Evolutionary conservation across 2,888 invertebrate species (phyloP), one percentile per base, ranked within the genome.

Genomic region (Patella depressa): DNA sequence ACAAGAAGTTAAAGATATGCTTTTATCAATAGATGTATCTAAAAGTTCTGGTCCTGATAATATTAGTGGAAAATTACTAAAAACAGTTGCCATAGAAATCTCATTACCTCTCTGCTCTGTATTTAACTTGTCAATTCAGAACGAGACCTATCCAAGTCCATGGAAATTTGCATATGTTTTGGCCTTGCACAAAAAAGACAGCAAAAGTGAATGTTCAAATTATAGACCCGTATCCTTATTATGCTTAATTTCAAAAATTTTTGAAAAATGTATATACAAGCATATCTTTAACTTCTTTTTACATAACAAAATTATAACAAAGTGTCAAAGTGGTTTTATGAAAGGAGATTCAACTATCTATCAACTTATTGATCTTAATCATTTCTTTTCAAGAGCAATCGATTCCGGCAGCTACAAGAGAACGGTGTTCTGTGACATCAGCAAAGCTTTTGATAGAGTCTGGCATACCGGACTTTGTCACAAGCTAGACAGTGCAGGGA

Each of bases 31-130:
- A 73, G 73, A 73, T n/a, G 24, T 15, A 45, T 54, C 17, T 53
- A 73, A 73, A 73, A 7, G 11, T n/a, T 9, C 12, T 53, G 73
- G 73, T 73, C 53, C 73, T 19, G 73, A 73, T 54, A 73, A 73
- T 11, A 2, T 73, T 73, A 2, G 73, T n/a, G 12, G 5, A 15
- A 73, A 53, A n/a, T 24, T 73, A 17, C 73, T 73, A 19, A 73
- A 73, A 54, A 55, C 55, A 14, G 15, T 55, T 15, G 55, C 15
- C 11, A 1, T 14, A 1, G 55, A 55, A 55, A 55, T 55, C 55
- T 14, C 11, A 11, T 14, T 14, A 14, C 55, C 55, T 11, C 55
- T 55, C 55, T 55, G 55, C 15, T 55, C 55, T 1, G 1, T 55
- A 55, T 55, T 55, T 15, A 55, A 55, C 55, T 55, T 55, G 15